These are phyloP conservation scores for Leptinotarsa rubiginosa DNA, from an alignment of 2,888 invertebrate species.

Conservation along the genomic window DNA sequence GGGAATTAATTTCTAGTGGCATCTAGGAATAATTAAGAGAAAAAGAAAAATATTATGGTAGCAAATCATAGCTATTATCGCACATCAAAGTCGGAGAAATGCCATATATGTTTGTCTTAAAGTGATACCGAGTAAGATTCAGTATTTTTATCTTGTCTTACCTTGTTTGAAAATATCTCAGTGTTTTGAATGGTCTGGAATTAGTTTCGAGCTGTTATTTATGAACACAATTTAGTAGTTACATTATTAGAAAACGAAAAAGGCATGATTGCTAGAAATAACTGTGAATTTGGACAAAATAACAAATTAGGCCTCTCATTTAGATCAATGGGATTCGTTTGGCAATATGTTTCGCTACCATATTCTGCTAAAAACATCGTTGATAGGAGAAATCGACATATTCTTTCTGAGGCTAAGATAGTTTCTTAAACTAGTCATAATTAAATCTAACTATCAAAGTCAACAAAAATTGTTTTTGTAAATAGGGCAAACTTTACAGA, in stretches of 20 bases:
- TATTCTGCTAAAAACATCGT: neutral
- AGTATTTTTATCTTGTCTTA: slow-evolving; percentile 23
- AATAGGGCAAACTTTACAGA: no score
- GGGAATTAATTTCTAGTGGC: slow-evolving; percentile 35
- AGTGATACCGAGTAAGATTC: slow-evolving; percentile 18
- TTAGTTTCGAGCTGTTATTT: slow-evolving; percentile 29
- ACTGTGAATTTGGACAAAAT: neutral
- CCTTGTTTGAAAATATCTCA: slow-evolving; percentile 33
- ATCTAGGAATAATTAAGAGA: slow-evolving; percentile 31
- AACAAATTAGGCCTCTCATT: slow-evolving; percentile 9
- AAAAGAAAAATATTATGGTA: slow-evolving; percentile 32
- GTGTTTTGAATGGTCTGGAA: slow-evolving; percentile 24
- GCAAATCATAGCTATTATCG: slow-evolving; percentile 39
- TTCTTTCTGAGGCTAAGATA: neutral
- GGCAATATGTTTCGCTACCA: neutral
- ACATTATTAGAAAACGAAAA: slow-evolving; percentile 12
- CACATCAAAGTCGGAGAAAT: slow-evolving; percentile 36
- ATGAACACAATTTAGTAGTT: slow-evolving; percentile 13
- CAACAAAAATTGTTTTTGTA: no score
- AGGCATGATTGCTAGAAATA: slow-evolving; percentile 13
- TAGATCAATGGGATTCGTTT: slow-evolving; percentile 7
- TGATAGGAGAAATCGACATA: neutral
- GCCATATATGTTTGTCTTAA: slow-evolving; percentile 30
- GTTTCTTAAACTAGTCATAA: no score
- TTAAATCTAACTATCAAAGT: no score